Conservation (phyloP, 2,797 vertebrate species). For the Hoplostethus mediterraneus region DNA sequence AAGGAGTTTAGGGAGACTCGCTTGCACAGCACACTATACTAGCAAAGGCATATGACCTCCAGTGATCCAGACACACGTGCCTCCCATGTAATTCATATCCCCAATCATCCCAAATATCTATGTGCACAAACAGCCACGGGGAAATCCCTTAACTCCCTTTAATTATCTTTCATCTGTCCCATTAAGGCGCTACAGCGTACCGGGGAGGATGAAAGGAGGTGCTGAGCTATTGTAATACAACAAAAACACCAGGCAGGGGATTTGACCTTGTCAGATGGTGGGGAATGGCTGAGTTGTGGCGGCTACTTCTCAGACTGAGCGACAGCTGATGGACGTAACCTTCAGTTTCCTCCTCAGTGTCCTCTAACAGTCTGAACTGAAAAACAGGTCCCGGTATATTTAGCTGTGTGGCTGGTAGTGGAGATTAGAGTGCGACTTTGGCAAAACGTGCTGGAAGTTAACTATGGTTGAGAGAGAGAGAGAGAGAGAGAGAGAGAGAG, state of each 20-base stretch:
- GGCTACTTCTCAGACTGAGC: background rate
- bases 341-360: background rate
- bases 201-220: conserved; percentile 48
- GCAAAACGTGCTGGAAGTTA: background rate
- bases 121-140: conserved; percentile 21
- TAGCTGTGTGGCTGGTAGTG: background rate
- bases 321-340: conserved; percentile 36
- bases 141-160: conserved; percentile 61
- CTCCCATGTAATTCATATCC: conserved; percentile 42
- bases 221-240: conserved; percentile 54
- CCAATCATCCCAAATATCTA: conserved; percentile 28
- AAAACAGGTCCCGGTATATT: background rate
- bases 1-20: background rate
- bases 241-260: conserved; percentile 26
- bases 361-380: background rate
- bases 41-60: background rate
- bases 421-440: background rate
- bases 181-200: conserved; percentile 19
- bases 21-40: background rate
- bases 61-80: conserved; percentile 22
- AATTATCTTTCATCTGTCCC: conserved; percentile 54
- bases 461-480: background rate
- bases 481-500: background rate
- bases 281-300: conserved; percentile 15
- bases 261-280: conserved; percentile 48